Conservation (phyloP, 2,888 invertebrate genomes). For the Lapara coniferarum region DNA sequence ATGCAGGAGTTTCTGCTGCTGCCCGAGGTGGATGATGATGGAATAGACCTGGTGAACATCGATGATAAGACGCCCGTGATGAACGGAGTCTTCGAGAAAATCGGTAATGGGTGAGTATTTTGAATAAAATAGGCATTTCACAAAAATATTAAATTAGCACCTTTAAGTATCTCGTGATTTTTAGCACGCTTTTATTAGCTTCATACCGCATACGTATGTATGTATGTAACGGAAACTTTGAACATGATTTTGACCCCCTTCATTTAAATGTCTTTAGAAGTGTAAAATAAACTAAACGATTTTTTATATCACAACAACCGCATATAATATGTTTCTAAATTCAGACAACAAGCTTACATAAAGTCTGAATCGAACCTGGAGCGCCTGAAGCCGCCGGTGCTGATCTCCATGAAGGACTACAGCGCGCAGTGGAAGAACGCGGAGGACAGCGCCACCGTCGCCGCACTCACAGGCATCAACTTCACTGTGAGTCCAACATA, state of each 20-base stretch:
- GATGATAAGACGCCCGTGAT: slow-evolving; percentile 49
- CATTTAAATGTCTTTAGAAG: too few species aligned
- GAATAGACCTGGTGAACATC: slow-evolving; percentile 64
- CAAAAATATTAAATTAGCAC: too few species aligned
- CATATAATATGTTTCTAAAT: slow-evolving; percentile 25
- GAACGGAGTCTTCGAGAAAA: slow-evolving; percentile 73
- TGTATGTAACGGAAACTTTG: too few species aligned
- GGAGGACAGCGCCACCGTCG: slow-evolving; percentile 59
- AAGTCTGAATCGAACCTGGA: slow-evolving; percentile 70
- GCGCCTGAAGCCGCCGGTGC: slow-evolving; percentile 53
- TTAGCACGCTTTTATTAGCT: too few species aligned
- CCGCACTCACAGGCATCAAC: slow-evolving; percentile 74
- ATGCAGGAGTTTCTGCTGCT: slow-evolving; percentile 86
- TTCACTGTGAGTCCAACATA: slow-evolving; percentile 59
- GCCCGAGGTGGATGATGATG: slow-evolving; percentile 68
- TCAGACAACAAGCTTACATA: slow-evolving; percentile 72
- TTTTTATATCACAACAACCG: too few species aligned
- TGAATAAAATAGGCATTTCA: background rate
- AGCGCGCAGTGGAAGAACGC: slow-evolving; percentile 75
- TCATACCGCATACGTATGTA: too few species aligned
- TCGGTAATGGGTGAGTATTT: slow-evolving; percentile 72
- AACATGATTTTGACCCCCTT: too few species aligned
- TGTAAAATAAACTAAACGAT: background rate
- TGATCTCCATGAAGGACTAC: slow-evolving; percentile 69
- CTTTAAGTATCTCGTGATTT: too few species aligned